Evolutionary conservation across 2,888 invertebrate species (phyloP).

Genomic region (Platycnemis pennipes): DNA sequence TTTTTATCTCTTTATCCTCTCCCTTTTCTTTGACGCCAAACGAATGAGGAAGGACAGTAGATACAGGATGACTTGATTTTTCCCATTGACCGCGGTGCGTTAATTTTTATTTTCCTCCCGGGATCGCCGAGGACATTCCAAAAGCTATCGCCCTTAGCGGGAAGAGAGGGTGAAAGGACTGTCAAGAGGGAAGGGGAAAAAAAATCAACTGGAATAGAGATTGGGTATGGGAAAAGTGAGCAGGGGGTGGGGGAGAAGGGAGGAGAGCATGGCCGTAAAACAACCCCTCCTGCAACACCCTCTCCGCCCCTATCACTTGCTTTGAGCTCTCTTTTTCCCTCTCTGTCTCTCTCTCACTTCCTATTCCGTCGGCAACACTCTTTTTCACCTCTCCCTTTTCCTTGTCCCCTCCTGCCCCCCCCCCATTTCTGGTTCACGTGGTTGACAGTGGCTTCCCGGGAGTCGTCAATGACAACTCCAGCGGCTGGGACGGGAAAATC

Average conservation of each 20-base stretch:
- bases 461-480: conserved; percentile 11
- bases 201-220: background rate
- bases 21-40: background rate
- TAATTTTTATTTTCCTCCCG: background rate
- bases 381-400: background rate
- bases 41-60: background rate
- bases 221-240: background rate
- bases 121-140: background rate
- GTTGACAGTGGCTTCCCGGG: background rate
- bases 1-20: background rate
- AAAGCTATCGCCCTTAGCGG: background rate
- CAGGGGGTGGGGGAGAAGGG: background rate
- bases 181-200: background rate
- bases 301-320: background rate
- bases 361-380: background rate
- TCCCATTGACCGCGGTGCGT: background rate
- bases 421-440: background rate
- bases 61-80: background rate
- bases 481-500: background rate
- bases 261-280: background rate
- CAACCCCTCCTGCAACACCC: background rate
- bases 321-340: background rate
- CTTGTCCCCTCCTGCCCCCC: background rate
- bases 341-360: background rate
- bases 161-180: background rate